These are phyloP conservation scores for Pampusana beccarii DNA, from an alignment of 2,113 vertebrate species.

Conservation along the genomic window DNA sequence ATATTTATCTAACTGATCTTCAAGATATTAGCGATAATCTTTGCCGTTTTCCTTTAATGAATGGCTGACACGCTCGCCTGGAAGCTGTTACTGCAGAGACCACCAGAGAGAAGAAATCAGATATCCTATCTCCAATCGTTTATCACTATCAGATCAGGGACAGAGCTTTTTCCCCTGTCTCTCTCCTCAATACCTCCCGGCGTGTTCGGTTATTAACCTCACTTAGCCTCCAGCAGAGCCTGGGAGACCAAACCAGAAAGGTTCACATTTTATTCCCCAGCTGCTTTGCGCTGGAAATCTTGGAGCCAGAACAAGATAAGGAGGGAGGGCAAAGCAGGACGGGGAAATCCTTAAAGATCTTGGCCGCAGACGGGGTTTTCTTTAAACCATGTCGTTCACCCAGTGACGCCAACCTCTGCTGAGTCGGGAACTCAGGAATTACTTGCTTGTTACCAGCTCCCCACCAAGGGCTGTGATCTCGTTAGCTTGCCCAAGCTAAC, in stretches of 20 bases:
- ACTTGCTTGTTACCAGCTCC: not conserved
- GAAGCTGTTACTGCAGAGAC: constrained; percentile 20
- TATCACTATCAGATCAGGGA: constrained; percentile 64
- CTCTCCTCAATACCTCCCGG: constrained; percentile 18
- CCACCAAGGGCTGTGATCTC: not conserved
- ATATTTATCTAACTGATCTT: constrained; percentile 46
- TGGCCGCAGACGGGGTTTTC: not conserved
- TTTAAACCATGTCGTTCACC: not conserved
- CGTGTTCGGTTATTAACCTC: constrained; percentile 72
- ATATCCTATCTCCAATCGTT: constrained; percentile 56
- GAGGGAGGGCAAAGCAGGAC: not conserved
- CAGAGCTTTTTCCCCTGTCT: not conserved
- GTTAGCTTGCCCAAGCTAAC: not conserved
- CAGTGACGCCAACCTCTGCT: not conserved
- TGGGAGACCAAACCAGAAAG: constrained; percentile 13
- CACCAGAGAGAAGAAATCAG: constrained; percentile 51
- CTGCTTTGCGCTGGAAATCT: not conserved
- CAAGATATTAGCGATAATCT: constrained; percentile 18
- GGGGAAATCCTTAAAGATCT: not conserved
- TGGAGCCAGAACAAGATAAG: not conserved
- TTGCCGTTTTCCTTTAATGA: not conserved
- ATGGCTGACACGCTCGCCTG: not conserved
- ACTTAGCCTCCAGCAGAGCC: constrained; percentile 67
- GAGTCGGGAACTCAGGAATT: not conserved
- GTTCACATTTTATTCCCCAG: constrained; percentile 3